Base-by-base conservation (phyloP, 2,113 vertebrate species). In the Chunga burmeisteri region DNA sequence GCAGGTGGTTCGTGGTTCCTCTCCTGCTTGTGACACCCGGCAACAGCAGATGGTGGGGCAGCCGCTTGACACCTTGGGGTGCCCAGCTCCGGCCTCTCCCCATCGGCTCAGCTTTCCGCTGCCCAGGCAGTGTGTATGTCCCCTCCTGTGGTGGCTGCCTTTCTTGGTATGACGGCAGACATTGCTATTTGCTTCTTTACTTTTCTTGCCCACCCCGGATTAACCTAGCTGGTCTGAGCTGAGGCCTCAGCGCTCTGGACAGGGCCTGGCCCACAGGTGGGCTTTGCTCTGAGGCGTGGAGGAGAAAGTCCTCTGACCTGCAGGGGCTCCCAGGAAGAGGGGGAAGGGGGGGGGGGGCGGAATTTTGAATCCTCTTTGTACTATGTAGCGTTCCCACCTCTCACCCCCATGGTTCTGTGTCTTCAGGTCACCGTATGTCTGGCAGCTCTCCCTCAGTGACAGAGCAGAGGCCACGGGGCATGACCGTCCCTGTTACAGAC, bases 11-110 rank as follows among this genome's bases (percentile, higher is more conserved):
- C 9, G 50, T 77, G 59, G 25, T 20, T 59, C 77, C 46, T 66
- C 6, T 61, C 22, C 27, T 46, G 42, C 26, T 81, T 15, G 0
- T 23, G 61, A 26, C 38, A 46, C 10, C 18, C 1, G 4, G 56
- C 32, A 87, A 68, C 92, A 87, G 72, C 92, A 91, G 68, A n/a
- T 90, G 94, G 72, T n/a, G n/a, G 52, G 47, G 36, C 46, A 58
- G 40, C 13, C 1, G 0, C 55, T n/a, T 47, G 46, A 63, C 52
- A 12, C 52, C 22, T 79, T 4, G 13, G 42, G 42, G 16, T 73
- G 47, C 14, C 47, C 2, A 3, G 7, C 20, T 79, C 22, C 4
- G 8, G 23, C 12, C 44, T 13, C 6, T 26, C 34, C 13, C 11
- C 4, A 1, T 13, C 0, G 0, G 11, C 81, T 67, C 68, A 50